phyloP scores from a whole-genome alignment of 2,797 vertebrate genomes.

The Acanthurus leucopareius region DNA sequence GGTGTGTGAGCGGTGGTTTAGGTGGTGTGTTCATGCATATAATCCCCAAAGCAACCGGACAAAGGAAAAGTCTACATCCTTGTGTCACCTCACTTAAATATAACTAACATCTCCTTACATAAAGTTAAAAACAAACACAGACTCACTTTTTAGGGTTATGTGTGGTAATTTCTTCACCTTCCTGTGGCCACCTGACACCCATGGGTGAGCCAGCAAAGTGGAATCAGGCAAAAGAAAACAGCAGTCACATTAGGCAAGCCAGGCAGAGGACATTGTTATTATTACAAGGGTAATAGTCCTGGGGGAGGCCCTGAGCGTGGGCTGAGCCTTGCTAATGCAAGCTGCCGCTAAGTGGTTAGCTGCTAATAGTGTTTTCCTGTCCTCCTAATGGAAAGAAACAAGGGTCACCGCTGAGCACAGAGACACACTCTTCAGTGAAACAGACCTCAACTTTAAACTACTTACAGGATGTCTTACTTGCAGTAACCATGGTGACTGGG shows the following conservation, averaged over 20 bases:
- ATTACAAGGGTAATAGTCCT: conserved; percentile 81
- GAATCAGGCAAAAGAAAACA: conserved; percentile 74
- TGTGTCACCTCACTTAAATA: not conserved
- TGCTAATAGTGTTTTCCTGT: conserved; percentile 84
- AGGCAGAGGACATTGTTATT: conserved; percentile 83
- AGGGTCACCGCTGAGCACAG: conserved; percentile 61
- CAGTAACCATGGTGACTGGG: conserved; percentile 39
- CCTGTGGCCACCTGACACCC: conserved; percentile 59
- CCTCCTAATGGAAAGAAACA: conserved; percentile 79
- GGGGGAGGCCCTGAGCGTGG: conserved; percentile 68
- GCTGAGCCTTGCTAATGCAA: conserved; percentile 69
- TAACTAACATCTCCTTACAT: not conserved
- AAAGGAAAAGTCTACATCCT: not conserved
- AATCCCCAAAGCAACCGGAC: conserved; percentile 13
- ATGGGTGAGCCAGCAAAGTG: conserved; percentile 68
- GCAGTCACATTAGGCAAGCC: conserved; percentile 70
- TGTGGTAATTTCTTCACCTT: conserved; percentile 9
- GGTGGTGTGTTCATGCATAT: conserved; percentile 14
- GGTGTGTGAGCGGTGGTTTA: not conserved
- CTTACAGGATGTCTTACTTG: conserved; percentile 47
- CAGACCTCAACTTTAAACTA: conserved; percentile 46
- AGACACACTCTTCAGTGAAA: conserved; percentile 46
- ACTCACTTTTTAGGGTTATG: not conserved
- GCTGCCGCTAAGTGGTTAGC: conserved; percentile 76
- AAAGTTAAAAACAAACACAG: not conserved